Conservation (phyloP, 2,113 vertebrate genomes). For the Trematocara variabile region DNA sequence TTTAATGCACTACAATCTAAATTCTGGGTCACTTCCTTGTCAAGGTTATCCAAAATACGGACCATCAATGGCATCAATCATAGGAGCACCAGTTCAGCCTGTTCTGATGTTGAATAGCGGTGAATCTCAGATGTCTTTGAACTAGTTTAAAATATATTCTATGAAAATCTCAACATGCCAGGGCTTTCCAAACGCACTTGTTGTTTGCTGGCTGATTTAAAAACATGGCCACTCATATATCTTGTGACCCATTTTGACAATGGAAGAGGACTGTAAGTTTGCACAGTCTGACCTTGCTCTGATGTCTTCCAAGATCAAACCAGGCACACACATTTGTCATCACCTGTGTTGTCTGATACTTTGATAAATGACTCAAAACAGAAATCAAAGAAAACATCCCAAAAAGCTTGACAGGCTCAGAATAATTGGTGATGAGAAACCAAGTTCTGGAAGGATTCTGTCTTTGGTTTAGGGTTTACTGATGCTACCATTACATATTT, state of each 20-base stretch:
- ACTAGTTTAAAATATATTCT: neutral
- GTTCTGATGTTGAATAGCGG: neutral
- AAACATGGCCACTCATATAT: neutral
- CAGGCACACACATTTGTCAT: neutral
- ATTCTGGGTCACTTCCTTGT: slow-evolving; percentile 34
- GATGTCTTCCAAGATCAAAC: neutral
- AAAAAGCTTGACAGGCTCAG: neutral
- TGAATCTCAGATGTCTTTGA: neutral
- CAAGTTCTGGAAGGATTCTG: neutral
- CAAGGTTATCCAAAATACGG: neutral
- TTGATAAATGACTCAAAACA: neutral
- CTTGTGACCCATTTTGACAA: neutral
- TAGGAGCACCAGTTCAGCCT: neutral
- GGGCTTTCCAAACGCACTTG: neutral
- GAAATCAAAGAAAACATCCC: neutral
- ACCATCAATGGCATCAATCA: neutral
- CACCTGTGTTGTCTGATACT: neutral
- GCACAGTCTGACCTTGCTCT: neutral
- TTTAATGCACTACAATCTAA: slow-evolving; percentile 42
- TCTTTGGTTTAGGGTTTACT: neutral
- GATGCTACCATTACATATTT: neutral
- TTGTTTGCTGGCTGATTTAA: neutral
- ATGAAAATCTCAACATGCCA: neutral
- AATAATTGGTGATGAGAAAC: neutral
- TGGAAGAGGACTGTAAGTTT: neutral